Percentiles rank a stretch among this genome's conserved stretches.
Evolutionary conservation across 2,797 vertebrate species (phyloP).

Genomic region (Perodicticus potto): DNA sequence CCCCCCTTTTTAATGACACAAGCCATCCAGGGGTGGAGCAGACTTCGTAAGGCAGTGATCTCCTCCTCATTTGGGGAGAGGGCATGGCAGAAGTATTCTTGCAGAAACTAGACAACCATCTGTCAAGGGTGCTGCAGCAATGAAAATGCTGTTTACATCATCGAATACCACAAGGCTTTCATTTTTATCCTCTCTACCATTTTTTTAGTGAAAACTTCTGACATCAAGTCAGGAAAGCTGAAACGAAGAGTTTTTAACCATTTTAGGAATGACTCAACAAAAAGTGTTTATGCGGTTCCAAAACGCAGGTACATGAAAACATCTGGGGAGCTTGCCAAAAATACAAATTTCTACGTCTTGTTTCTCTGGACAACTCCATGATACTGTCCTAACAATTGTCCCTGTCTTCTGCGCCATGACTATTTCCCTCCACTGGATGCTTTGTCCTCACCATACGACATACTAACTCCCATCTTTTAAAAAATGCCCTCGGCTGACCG

Average conservation of each 20-base stretch:
- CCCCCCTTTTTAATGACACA: conserved; percentile 56
- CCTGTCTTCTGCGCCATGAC: neutral
- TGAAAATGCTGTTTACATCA: conserved; percentile 69
- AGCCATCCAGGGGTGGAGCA: conserved; percentile 52
- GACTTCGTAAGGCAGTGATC: conserved; percentile 31
- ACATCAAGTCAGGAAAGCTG: conserved; percentile 46
- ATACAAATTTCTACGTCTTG: neutral
- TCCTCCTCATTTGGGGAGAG: neutral
- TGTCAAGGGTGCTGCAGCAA: conserved; percentile 63
- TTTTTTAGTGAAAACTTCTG: conserved; percentile 68
- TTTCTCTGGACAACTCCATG: neutral
- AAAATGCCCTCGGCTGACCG: neutral
- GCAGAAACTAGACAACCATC: conserved; percentile 76
- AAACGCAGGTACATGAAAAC: conserved; percentile 50
- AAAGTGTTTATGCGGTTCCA: neutral
- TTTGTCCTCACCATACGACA: neutral
- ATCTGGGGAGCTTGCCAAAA: neutral
- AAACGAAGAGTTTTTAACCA: conserved; percentile 59
- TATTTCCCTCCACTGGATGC: neutral
- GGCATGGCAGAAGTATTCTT: neutral
- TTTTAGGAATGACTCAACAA: conserved; percentile 53
- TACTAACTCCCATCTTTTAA: neutral
- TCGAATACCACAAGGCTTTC: conserved; percentile 47
- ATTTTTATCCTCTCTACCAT: conserved; percentile 72
- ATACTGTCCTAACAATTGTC: neutral